Evolutionary conservation across 2,113 vertebrate genomes (phyloP).

Genomic region (Caracal caracal): DNA sequence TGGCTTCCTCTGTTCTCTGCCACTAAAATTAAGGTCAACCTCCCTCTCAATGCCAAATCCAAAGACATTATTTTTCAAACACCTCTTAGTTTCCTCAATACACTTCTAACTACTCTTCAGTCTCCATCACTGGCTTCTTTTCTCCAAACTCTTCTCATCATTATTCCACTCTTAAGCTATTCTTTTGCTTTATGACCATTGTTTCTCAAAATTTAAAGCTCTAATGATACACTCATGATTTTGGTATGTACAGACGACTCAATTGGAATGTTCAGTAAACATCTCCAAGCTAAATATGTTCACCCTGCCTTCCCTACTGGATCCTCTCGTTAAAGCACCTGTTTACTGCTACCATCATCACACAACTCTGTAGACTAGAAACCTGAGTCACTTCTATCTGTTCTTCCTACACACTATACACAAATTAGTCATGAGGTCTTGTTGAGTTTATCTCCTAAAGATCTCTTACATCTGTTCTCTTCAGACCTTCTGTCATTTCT

Average conservation of each 20-base stretch:
- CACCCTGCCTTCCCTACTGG: background rate
- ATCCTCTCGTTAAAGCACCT: background rate
- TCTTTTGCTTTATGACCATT: background rate
- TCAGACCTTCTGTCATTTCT: background rate
- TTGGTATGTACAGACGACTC: background rate
- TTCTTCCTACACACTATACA: background rate
- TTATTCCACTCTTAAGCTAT: background rate
- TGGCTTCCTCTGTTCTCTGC: background rate
- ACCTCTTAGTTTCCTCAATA: slow-evolving; percentile 25
- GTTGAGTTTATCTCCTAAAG: background rate
- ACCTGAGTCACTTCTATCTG: background rate
- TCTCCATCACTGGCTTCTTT: background rate
- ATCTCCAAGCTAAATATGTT: background rate
- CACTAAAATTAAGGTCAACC: slow-evolving; percentile 45
- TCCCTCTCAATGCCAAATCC: slow-evolving; percentile 37
- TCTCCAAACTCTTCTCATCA: background rate
- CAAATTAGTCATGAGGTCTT: slow-evolving; percentile 39
- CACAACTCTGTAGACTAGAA: background rate
- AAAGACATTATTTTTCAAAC: slow-evolving; percentile 10
- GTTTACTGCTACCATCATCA: background rate
- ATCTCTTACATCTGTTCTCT: slow-evolving; percentile 34
- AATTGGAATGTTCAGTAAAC: background rate
- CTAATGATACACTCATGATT: background rate
- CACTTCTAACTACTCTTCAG: background rate
- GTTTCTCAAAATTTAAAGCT: slow-evolving; percentile 46